phyloP scores from a whole-genome alignment of 2,797 vertebrate species.

The Pipistrellus pipistrellus region DNA sequence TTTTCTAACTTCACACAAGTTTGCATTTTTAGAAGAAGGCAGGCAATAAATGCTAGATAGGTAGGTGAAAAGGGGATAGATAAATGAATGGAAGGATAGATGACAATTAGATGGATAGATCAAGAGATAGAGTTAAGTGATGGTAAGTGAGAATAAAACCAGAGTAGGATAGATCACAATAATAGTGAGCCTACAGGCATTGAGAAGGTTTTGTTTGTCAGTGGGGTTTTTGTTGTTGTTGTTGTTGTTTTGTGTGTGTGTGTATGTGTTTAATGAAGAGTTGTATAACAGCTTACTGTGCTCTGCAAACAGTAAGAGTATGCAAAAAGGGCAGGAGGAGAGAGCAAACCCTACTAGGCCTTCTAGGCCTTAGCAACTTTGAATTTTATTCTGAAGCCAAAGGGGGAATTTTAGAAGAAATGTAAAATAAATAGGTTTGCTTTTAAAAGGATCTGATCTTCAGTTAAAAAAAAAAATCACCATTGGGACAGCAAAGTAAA shows the following conservation, averaged over 20 bases:
- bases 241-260: not conserved
- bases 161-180: not conserved
- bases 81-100: not conserved
- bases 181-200: not conserved
- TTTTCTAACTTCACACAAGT: not conserved
- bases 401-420: not conserved
- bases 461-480: not conserved
- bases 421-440: not conserved
- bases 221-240: not conserved
- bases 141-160: not conserved
- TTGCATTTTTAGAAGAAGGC: not conserved
- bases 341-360: not conserved
- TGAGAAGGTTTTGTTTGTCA: not conserved
- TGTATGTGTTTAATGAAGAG: not conserved
- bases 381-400: constrained; percentile 16
- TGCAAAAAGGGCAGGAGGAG: not conserved
- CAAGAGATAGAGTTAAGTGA: not conserved
- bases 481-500: not conserved
- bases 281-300: not conserved
- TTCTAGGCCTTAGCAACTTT: not conserved
- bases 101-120: no score
- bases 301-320: not conserved
- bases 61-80: not conserved
- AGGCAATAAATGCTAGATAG: not conserved
- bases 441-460: not conserved